Evolutionary conservation across 2,797 vertebrate species (phyloP), one percentile per base, ranked within the genome.

Genomic region (Kryptopterus vitreolus): DNA sequence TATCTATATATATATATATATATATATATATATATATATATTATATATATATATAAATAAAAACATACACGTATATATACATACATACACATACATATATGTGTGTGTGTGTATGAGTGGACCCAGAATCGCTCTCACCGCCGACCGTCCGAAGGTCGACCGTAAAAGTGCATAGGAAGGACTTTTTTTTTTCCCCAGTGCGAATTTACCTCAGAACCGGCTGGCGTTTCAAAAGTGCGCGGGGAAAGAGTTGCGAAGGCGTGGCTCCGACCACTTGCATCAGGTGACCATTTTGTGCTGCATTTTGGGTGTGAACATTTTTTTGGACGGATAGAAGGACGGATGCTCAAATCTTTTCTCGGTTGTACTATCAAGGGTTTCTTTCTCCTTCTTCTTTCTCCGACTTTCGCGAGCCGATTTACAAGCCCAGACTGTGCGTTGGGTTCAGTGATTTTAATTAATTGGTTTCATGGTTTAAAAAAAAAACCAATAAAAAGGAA

Each of bases 321-420:
- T 15, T 15, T 15, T 52, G 12, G 9, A 50, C 4, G 11, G 10
- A 52, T 16, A 18, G 50, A 52, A 4, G 15, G 43, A 69, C 4
- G 26, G 68, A 70, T 35, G 50, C 69, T 55, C 50, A 35, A 15
- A 72, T 72, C 50, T 38, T 33, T 35, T 31, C 70, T 55, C 71
- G 43, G 53, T 58, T n/a, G 15, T 43, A 59, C 55, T 26, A 43
- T 74, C 53, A 26, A 43, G 38, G 38, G 1, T 43, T 43, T 43
- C 10, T 43, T 43, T 0, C 2, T 10, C 10, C 10, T 43, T 43
- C 0, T 43, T 43, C 10, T 43, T 43, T 43, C 11, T 59, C 57
- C 15, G 57, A 59, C n/a, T 59, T 59, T 59, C 16, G 13, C 53
- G 2, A 38, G 12, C 35, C 2, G 12, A 8, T 59, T 59, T 20